phyloP scores from a whole-genome alignment of 2,888 invertebrate species.

The Hypomecis punctinalis region DNA sequence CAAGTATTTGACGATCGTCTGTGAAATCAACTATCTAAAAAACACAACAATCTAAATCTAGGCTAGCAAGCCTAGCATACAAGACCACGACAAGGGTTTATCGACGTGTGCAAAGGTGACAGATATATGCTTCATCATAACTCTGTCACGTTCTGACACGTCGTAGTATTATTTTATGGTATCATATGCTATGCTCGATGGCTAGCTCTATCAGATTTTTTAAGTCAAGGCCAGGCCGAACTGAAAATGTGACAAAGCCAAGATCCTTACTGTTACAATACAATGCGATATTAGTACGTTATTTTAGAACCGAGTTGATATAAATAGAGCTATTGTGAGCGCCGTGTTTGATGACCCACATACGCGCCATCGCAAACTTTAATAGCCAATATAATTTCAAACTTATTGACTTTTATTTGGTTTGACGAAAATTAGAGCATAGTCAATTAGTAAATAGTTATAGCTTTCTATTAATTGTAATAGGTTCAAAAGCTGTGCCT shows the following conservation, averaged over 20 bases:
- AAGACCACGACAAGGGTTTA: too few relatives aligned
- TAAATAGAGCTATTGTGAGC: conserved; percentile 77
- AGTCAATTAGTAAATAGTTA: not conserved
- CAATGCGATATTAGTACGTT: conserved; percentile 43
- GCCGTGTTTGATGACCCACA: conserved; percentile 74
- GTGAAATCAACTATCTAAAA: too few relatives aligned
- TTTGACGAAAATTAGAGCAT: conserved; percentile 30
- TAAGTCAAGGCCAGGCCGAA: too few relatives aligned
- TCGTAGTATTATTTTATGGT: too few relatives aligned
- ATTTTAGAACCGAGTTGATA: conserved; percentile 76
- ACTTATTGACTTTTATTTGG: conserved; percentile 48
- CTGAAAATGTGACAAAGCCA: not conserved
- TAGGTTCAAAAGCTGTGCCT: not conserved
- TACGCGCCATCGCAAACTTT: conserved; percentile 66
- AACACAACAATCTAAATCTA: too few relatives aligned
- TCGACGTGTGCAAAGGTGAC: too few relatives aligned
- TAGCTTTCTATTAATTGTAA: not conserved
- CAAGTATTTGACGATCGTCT: too few relatives aligned
- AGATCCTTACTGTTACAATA: conserved; percentile 16
- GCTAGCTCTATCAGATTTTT: too few relatives aligned
- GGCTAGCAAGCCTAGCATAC: too few relatives aligned
- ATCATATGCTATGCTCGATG: too few relatives aligned
- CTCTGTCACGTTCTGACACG: too few relatives aligned
- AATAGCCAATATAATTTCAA: conserved; percentile 48
- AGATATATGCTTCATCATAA: too few relatives aligned